These are phyloP conservation scores for Sminthurides aquaticus DNA, from an alignment of 2,888 invertebrate species.

Conservation along the genomic window DNA sequence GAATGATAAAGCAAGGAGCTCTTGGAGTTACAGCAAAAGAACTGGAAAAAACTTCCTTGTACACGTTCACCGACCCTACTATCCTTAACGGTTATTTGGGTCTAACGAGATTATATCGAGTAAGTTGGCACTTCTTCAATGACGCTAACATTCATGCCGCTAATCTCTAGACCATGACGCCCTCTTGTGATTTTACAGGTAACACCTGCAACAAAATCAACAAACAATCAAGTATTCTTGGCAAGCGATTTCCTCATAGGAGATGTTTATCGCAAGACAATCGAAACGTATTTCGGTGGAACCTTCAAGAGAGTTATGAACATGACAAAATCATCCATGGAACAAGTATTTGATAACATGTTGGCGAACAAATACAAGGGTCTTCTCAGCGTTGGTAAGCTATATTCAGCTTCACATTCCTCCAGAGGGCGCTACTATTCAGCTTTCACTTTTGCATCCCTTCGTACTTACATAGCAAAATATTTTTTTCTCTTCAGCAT, in stretches of 20 bases:
- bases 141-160: too few relatives aligned
- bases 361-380: slow-evolving; percentile 14
- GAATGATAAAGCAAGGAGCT: slow-evolving; percentile 19
- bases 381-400: slow-evolving; percentile 11
- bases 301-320: slow-evolving; percentile 12
- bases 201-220: slow-evolving; percentile 15
- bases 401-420: too few relatives aligned
- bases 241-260: slow-evolving; percentile 2
- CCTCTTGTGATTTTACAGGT: too few relatives aligned
- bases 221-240: slow-evolving; percentile 9
- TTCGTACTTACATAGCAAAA: too few relatives aligned
- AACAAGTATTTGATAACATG: slow-evolving; percentile 9
- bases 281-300: slow-evolving; percentile 13
- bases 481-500: too few relatives aligned
- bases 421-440: background rate
- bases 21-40: slow-evolving; percentile 11
- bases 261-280: slow-evolving; percentile 3
- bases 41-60: slow-evolving; percentile 7
- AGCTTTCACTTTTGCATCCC: background rate
- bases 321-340: slow-evolving; percentile 6
- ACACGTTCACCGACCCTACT: slow-evolving; percentile 12
- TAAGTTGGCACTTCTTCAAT: background rate
- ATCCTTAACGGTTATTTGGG: slow-evolving; percentile 13
- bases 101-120: slow-evolving; percentile 13
- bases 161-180: too few relatives aligned